Evolutionary conservation across 2,113 vertebrate species (phyloP).

Genomic region (Brachypodius melanocephalos): DNA sequence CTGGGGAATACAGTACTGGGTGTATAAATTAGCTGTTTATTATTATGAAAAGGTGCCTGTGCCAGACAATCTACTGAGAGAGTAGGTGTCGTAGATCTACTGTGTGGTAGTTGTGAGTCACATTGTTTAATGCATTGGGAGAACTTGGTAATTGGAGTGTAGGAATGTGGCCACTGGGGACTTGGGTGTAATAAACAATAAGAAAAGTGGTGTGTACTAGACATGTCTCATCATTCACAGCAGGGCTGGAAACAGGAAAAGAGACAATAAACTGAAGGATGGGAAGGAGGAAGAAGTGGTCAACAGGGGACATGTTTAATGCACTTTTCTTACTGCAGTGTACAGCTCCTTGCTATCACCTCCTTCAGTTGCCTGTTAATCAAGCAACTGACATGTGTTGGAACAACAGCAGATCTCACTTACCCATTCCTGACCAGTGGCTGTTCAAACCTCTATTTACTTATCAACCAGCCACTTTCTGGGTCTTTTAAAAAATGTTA

Average conservation of each 20-base stretch:
- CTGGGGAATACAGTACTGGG: neutral
- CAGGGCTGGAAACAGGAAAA: neutral
- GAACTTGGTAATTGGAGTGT: neutral
- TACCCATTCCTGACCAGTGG: neutral
- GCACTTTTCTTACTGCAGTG: neutral
- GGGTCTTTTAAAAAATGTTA: neutral
- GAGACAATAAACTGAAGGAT: neutral
- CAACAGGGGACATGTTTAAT: neutral
- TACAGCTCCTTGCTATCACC: neutral
- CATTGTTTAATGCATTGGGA: neutral
- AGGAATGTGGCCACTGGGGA: neutral
- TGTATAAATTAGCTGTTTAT: neutral
- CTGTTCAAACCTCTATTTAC: neutral
- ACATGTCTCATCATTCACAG: neutral
- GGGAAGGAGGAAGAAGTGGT: neutral
- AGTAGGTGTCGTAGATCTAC: neutral
- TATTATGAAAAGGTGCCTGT: neutral
- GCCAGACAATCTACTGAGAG: neutral
- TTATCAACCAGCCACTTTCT: slow-evolving; percentile 6
- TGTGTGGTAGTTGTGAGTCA: neutral
- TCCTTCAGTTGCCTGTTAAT: neutral
- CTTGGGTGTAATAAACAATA: neutral
- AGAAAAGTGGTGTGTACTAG: neutral
- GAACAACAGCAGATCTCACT: slow-evolving; percentile 4
- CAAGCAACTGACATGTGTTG: neutral